These are phyloP conservation scores for Ashinkailepas kermadecensis DNA, from an alignment of 2,888 invertebrate species.

Conservation along the genomic window DNA sequence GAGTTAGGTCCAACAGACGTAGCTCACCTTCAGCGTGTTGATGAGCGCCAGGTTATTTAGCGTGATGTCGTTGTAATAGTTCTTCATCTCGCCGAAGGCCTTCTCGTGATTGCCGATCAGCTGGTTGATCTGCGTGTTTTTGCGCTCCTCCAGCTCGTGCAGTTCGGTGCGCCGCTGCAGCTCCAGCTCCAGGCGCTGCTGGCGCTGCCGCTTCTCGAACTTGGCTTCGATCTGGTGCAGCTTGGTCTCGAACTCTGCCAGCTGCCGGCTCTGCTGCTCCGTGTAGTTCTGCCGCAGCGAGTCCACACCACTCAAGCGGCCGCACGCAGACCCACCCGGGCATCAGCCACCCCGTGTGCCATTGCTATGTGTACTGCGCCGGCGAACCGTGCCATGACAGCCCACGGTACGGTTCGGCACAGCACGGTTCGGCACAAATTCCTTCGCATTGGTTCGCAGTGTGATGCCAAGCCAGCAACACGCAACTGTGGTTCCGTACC, in stretches of 20 bases:
- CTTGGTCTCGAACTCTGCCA: conserved; percentile 58
- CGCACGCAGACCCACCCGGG: no score
- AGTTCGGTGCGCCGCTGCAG: conserved; percentile 60
- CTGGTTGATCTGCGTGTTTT: conserved; percentile 75
- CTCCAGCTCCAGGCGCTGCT: conserved; percentile 61
- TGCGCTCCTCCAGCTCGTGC: conserved; percentile 77
- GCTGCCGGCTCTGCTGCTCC: conserved; percentile 51
- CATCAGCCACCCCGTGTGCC: no score
- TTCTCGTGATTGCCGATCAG: conserved; percentile 72
- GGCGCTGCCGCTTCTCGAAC: conserved; percentile 65
- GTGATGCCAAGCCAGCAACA: no score
- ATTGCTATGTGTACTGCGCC: no score
- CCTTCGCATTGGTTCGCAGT: no score
- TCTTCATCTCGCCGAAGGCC: conserved; percentile 81
- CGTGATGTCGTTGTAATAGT: conserved; percentile 91
- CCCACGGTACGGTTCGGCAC: no score
- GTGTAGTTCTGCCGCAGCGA: conserved; percentile 39
- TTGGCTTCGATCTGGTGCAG: conserved; percentile 60
- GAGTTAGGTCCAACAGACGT: no score
- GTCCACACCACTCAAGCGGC: no score
- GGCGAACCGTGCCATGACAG: no score
- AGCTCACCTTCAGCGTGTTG: conserved; percentile 66
- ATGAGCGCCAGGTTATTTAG: conserved; percentile 86
- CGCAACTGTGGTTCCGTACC: no score
- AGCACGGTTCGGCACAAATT: no score